Conservation (phyloP, 2,113 vertebrate species). For the Charina bottae region DNA sequence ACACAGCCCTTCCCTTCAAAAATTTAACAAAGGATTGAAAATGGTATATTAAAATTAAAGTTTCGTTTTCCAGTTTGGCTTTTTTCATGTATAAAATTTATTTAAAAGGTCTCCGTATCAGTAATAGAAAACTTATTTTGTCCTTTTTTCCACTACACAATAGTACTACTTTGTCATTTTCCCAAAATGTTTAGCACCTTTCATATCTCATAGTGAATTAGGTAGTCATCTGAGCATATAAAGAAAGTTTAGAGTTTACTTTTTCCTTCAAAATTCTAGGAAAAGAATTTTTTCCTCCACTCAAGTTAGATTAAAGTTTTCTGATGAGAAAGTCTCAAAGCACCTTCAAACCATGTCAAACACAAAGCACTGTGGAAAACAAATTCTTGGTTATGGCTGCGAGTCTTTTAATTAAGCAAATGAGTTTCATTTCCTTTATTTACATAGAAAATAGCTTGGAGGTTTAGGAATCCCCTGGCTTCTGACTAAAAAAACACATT, state of each 20-base stretch:
- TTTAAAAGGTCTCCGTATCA: not conserved
- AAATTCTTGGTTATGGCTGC: not conserved
- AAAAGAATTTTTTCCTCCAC: not conserved
- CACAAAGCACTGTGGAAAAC: conserved; percentile 15
- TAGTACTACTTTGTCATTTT: not conserved
- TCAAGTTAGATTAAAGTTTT: not conserved
- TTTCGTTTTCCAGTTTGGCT: not conserved
- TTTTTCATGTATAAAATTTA: not conserved
- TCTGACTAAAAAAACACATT: conserved; percentile 34
- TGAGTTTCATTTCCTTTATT: conserved; percentile 12
- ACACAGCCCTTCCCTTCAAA: not conserved
- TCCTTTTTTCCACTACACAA: not conserved
- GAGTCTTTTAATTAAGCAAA: conserved; percentile 38
- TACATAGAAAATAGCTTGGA: conserved; percentile 33
- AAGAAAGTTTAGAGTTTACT: not conserved
- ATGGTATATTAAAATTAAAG: not conserved
- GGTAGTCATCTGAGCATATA: not conserved
- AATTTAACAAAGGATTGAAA: not conserved
- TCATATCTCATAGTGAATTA: conserved; percentile 3
- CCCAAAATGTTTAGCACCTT: not conserved
- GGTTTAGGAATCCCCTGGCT: conserved; percentile 31
- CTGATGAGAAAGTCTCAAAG: rapidly evolving
- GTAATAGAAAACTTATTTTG: not conserved
- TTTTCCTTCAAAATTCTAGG: not conserved
- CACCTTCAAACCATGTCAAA: not conserved